Base-by-base conservation (phyloP, 2,888 invertebrate species). In the Drosophila bunnanda region DNA sequence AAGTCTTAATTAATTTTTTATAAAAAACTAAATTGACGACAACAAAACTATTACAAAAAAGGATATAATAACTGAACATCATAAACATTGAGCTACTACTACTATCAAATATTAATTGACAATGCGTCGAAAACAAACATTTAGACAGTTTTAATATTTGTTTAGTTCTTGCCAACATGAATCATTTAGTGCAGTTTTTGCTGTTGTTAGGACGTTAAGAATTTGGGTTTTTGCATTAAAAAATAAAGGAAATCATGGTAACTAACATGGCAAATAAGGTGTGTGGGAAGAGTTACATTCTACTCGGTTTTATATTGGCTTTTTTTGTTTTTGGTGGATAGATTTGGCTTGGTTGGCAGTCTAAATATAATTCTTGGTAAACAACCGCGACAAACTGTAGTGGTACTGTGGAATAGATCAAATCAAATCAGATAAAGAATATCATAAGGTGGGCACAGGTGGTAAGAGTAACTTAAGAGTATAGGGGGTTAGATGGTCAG, bases 311-410 rank as follows among this genome's bases (percentile, higher is more conserved):
- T 43, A 36, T 74, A 58, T 60, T 66, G 68, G 69, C 48, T 50
- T 57, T 46, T n/a, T 46, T 28, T 10, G 43, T 53, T 55, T 66
- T 82, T 77, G 61, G 39, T 62, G 55, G 61, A 52, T 34, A 52
- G 50, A 15, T 54, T 78, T 65, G 72, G 64, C 81, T 73, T 65
- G 50, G 61, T 70, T 61, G 55, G 59, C 66, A 71, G 77, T 82
- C 73, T 83, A 82, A 78, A 77, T 72, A 78, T 78, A 78, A 78
- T 82, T 87, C 83, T 89, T 89, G 89, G 85, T 82, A 88, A 90
- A 90, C 82, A 89, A 85, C 80, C 80, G 88, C 79, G 85, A 90
- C 80, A 90, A 81, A 88, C 89, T 90, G 88, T 89, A 88, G 81
- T 89, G 80, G 85, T 88, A 91, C 91, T 91, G 91, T 76, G 89